Percentiles rank a stretch among this genome's conserved stretches.
phyloP scores from a whole-genome alignment of 2,113 vertebrate species.

The Turdus rufiventris region DNA sequence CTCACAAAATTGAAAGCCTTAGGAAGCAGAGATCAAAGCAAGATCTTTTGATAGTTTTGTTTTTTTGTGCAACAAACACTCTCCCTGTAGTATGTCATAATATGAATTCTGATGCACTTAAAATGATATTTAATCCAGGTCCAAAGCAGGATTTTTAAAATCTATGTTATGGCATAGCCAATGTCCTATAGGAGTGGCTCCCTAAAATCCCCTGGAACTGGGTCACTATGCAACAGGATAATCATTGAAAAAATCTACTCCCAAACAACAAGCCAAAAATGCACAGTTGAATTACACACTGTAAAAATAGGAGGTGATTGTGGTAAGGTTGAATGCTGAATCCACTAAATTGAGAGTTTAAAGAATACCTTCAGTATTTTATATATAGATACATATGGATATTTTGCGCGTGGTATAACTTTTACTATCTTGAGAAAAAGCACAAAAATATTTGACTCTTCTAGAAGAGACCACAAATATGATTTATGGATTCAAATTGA shows the following conservation, averaged over 20 bases:
- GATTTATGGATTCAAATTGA: not conserved
- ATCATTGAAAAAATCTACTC: not conserved
- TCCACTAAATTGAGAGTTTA: not conserved
- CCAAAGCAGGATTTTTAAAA: not conserved
- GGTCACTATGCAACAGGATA: not conserved
- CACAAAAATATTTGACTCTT: not conserved
- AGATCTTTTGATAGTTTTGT: not conserved
- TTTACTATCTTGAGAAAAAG: not conserved
- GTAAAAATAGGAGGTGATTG: not conserved
- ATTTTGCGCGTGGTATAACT: not conserved
- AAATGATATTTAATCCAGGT: not conserved
- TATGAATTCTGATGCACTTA: not conserved
- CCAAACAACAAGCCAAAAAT: not conserved
- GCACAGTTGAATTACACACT: not conserved
- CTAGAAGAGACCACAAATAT: not conserved
- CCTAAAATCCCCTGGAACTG: not conserved
- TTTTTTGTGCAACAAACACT: not conserved
- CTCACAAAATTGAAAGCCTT: not conserved
- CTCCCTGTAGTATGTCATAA: not conserved
- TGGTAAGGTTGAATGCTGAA: not conserved
- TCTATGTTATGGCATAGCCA: rapidly evolving
- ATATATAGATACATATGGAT: not conserved
- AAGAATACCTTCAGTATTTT: not conserved
- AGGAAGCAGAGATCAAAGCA: not conserved
- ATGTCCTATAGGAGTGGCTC: not conserved